phyloP scores from a whole-genome alignment of 2,797 vertebrate genomes.

The Catharus ustulatus region DNA sequence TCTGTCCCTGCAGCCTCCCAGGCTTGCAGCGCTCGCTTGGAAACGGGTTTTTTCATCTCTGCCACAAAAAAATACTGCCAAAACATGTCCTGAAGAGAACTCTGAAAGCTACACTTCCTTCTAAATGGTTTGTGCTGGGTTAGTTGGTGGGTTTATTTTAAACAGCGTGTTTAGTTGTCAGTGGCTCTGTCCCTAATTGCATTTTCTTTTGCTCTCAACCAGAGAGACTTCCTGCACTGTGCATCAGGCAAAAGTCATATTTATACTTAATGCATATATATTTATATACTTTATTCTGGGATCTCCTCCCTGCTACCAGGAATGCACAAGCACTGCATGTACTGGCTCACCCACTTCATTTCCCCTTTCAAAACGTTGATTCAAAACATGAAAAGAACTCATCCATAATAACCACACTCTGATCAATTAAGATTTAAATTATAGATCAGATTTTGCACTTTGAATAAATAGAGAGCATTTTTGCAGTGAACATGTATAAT shows the following conservation, averaged over 20 bases:
- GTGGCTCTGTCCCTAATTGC: neutral
- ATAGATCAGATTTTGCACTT: neutral
- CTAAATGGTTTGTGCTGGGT: neutral
- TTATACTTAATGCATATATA: neutral
- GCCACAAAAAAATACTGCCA: neutral
- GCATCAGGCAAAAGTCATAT: neutral
- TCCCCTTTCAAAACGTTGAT: constrained; percentile 3
- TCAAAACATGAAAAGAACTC: constrained; percentile 15
- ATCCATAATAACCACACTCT: neutral
- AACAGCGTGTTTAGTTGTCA: neutral
- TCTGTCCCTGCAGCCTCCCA: constrained; percentile 20
- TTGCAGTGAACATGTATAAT: neutral
- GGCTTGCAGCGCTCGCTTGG: neutral
- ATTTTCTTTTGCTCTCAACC: neutral
- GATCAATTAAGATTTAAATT: constrained; percentile 10
- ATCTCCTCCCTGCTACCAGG: neutral
- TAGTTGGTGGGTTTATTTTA: neutral
- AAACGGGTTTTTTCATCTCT: neutral
- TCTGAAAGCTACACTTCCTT: neutral
- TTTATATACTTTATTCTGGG: neutral
- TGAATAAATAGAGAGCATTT: neutral
- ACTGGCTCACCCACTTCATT: neutral
- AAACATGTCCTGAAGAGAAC: constrained; percentile 15
- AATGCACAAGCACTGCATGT: neutral
- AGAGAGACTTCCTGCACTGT: neutral